Evolutionary conservation across 2,888 invertebrate species (phyloP).

Genomic region (Trachelus iudaicus): DNA sequence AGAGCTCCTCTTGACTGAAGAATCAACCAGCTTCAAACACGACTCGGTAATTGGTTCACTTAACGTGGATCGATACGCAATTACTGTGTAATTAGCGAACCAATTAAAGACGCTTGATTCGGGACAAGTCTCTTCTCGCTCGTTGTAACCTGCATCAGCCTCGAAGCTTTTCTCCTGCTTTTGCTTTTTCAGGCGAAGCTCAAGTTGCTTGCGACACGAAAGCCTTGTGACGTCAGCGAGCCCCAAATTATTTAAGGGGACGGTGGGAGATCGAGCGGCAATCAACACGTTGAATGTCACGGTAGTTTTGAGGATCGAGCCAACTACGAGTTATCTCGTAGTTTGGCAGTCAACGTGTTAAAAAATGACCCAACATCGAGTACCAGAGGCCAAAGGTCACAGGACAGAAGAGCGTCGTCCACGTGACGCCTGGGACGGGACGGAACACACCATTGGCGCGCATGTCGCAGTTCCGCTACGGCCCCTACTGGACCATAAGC

Average conservation of each 20-base stretch:
- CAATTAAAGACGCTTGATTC: conserved; percentile 38
- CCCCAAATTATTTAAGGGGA: too few relatives aligned
- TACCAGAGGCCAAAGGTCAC: not conserved
- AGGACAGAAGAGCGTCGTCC: too few relatives aligned
- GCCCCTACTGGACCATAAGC: conserved; percentile 42
- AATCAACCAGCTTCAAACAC: not conserved
- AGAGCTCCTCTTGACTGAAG: conserved; percentile 2
- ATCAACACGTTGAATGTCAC: too few relatives aligned
- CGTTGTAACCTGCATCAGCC: conserved; percentile 23
- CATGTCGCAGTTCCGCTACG: conserved; percentile 28
- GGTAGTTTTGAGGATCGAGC: too few relatives aligned
- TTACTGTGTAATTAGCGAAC: conserved; percentile 49
- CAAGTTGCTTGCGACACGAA: too few relatives aligned
- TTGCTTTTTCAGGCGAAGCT: too few relatives aligned
- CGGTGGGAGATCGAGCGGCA: too few relatives aligned
- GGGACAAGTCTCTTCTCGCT: conserved; percentile 14
- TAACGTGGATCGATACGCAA: conserved; percentile 50
- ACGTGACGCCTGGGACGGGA: too few relatives aligned
- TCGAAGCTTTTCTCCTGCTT: conserved; percentile 16
- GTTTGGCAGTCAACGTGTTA: not conserved
- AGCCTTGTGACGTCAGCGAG: too few relatives aligned
- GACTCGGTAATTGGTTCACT: conserved; percentile 47
- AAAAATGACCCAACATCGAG: not conserved
- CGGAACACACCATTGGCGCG: conserved; percentile 26
- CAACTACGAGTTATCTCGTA: too few relatives aligned